Evolutionary conservation across 2,888 invertebrate genomes (phyloP).

Genomic region (Cryptocephalus primarius): DNA sequence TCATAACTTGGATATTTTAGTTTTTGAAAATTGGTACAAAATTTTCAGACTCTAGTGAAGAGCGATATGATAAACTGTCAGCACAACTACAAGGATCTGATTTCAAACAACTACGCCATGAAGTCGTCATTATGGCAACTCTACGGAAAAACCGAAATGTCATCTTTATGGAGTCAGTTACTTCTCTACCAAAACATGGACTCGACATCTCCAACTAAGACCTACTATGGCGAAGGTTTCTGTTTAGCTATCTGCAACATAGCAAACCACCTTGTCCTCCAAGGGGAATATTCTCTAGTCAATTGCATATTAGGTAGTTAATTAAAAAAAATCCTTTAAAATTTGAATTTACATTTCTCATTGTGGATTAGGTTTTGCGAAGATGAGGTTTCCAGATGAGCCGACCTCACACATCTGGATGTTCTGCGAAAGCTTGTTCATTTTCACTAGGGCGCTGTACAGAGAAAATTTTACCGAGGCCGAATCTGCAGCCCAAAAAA

Average conservation of each 20-base stretch:
- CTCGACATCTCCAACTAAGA: conserved; percentile 30
- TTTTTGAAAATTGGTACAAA: background rate
- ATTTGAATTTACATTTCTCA: too few species aligned
- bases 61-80: conserved; percentile 80
- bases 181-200: conserved; percentile 67
- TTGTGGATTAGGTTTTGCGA: conserved; percentile 52
- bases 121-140: conserved; percentile 79
- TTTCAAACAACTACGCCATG: conserved; percentile 69
- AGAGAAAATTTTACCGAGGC: conserved; percentile 59
- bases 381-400: conserved; percentile 50
- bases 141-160: conserved; percentile 81
- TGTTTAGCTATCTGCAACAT: conserved; percentile 61
- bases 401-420: conserved; percentile 56
- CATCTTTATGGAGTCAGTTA: conserved; percentile 68
- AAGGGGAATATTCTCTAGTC: conserved; percentile 47
- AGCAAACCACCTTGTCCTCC: conserved; percentile 43
- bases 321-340: too few species aligned
- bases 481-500: conserved; percentile 53
- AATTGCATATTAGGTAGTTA: conserved; percentile 25
- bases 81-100: conserved; percentile 70
- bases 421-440: conserved; percentile 49
- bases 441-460: conserved; percentile 30
- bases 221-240: conserved; percentile 53
- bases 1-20: background rate
- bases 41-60: conserved; percentile 53